Conservation (phyloP, 2,888 invertebrate genomes). For the Allygus modestus region DNA sequence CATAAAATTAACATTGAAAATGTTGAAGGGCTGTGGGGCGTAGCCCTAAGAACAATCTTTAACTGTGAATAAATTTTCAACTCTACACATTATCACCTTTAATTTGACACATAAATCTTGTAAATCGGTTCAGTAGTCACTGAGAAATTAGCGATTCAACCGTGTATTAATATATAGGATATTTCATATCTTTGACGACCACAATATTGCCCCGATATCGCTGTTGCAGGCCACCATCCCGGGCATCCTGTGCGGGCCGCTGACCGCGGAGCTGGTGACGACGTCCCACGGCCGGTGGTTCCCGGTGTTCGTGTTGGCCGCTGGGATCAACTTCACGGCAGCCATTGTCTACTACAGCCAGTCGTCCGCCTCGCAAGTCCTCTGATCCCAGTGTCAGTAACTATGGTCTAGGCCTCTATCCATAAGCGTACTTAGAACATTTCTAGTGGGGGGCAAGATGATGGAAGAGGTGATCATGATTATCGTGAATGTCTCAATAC, state of each 20-base stretch:
- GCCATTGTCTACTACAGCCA: conserved; percentile 85
- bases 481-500: neutral
- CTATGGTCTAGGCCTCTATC: neutral
- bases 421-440: neutral
- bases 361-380: conserved; percentile 82
- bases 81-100: no score
- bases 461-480: neutral
- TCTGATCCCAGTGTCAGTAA: conserved; percentile 73
- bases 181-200: no score
- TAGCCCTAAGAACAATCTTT: no score
- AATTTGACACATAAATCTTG: no score
- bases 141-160: no score
- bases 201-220: no score
- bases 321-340: conserved; percentile 84
- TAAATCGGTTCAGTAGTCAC: no score
- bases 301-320: conserved; percentile 85
- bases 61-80: no score
- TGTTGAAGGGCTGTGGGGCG: no score
- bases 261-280: conserved; percentile 84
- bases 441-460: neutral
- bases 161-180: no score
- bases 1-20: no score
- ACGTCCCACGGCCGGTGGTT: conserved; percentile 85
- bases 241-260: conserved; percentile 85
- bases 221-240: conserved; percentile 82